Percentiles rank a stretch among this genome's conserved stretches.
Evolutionary conservation across 2,888 invertebrate genomes (phyloP).

Genomic region (Eupithecia tripunctaria): DNA sequence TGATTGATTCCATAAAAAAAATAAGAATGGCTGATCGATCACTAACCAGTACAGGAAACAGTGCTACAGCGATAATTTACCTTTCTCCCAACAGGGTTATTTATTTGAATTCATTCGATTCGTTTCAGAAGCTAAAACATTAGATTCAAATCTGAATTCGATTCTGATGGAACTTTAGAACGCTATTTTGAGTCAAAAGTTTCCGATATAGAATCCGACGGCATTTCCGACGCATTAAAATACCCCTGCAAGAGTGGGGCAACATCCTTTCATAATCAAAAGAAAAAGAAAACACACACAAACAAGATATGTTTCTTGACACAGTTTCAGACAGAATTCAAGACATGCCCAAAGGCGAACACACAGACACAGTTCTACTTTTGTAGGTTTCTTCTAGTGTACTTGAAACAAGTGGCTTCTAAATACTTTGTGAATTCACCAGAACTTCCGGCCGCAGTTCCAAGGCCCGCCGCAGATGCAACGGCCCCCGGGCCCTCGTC

Average conservation of each 20-base stretch:
- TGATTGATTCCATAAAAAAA: not conserved
- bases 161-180: too few relatives aligned
- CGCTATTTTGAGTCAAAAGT: too few relatives aligned
- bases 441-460: conserved; percentile 59
- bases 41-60: not conserved
- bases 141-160: too few relatives aligned
- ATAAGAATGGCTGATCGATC: not conserved
- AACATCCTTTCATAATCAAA: not conserved
- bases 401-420: not conserved
- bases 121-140: too few relatives aligned
- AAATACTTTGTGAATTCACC: conserved; percentile 8
- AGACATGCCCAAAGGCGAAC: not conserved
- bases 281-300: not conserved
- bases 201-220: too few relatives aligned
- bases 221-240: too few relatives aligned
- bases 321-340: not conserved
- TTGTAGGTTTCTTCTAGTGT: not conserved
- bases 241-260: too few relatives aligned
- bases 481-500: conserved; percentile 66
- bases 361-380: not conserved
- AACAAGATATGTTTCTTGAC: not conserved
- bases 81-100: too few relatives aligned
- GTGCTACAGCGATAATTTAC: not conserved
- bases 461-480: conserved; percentile 75
- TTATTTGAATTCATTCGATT: too few relatives aligned